Percentiles rank a stretch among this genome's conserved stretches.
Conservation (phyloP, 2,113 vertebrate species). For the Tragulus kanchil region DNA sequence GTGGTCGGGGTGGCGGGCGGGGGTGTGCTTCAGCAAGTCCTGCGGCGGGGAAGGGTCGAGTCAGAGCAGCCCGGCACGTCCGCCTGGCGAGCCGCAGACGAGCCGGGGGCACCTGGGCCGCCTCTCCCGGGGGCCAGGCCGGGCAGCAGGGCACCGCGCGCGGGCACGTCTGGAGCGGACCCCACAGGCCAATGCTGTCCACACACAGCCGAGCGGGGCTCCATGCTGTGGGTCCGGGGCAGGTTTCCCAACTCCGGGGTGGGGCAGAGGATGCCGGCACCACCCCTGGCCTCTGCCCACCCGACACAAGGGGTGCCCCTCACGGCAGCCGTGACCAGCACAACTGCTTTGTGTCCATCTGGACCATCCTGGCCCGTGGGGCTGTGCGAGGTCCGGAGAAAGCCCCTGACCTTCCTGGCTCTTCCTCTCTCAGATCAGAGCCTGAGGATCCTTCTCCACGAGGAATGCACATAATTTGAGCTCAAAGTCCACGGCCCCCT, state of each 20-base stretch:
- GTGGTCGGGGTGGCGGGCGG: constrained; percentile 92
- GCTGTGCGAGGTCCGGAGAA: not conserved
- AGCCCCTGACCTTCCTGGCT: not conserved
- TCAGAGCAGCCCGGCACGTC: not conserved
- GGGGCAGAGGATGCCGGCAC: not conserved
- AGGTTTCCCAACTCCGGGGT: not conserved
- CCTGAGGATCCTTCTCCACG: not conserved
- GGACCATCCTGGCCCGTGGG: rapidly evolving
- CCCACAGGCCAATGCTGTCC: rapidly evolving
- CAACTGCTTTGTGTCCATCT: not conserved
- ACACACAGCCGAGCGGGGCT: not conserved
- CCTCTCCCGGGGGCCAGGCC: not conserved
- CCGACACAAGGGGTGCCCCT: not conserved
- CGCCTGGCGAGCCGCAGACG: rapidly evolving
- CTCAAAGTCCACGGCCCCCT: not conserved
- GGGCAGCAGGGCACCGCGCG: rapidly evolving
- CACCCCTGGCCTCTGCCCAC: not conserved
- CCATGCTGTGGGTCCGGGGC: not conserved
- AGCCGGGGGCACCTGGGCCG: rapidly evolving
- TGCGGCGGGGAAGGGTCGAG: constrained; percentile 57
- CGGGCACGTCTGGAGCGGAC: rapidly evolving
- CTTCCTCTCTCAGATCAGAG: not conserved
- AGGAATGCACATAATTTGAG: not conserved
- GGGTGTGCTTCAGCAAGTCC: constrained; percentile 98
- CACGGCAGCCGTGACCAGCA: not conserved